These are phyloP conservation scores for Oedothorax gibbosus DNA, from an alignment of 1,140 invertebrate species.

Conservation along the genomic window DNA sequence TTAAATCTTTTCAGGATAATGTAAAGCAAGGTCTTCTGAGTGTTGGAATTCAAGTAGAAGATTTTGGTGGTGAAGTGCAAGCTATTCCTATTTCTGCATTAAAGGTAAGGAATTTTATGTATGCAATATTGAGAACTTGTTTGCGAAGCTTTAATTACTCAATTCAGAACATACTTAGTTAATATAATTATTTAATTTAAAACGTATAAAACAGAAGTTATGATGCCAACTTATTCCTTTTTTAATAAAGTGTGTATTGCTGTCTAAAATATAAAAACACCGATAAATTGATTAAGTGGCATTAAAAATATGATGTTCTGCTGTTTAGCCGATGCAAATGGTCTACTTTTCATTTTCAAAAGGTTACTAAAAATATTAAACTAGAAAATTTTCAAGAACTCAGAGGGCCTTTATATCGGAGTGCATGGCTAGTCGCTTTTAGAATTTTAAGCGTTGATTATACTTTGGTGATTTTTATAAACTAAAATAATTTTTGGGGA, in stretches of 20 bases:
- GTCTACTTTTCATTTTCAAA: too few species aligned
- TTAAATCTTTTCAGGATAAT: slow-evolving; percentile 73
- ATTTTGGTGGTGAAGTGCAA: slow-evolving; percentile 92
- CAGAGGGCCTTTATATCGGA: too few species aligned
- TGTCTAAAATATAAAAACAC: neutral
- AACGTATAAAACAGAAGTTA: neutral
- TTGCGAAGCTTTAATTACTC: neutral
- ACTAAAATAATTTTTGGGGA: too few species aligned
- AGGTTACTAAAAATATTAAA: too few species aligned
- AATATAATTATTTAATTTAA: too few species aligned
- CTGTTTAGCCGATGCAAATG: too few species aligned
- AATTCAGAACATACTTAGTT: neutral
- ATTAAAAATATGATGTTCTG: too few species aligned
- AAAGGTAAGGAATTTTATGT: slow-evolving; percentile 63
- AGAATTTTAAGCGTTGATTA: too few species aligned
- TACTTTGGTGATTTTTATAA: too few species aligned
- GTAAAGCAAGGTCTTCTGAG: slow-evolving; percentile 80
- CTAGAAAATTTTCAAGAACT: too few species aligned
- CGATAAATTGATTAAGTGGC: too few species aligned
- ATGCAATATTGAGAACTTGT: slow-evolving; percentile 5
- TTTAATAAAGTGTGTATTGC: neutral
- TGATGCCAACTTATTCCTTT: neutral
- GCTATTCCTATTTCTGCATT: slow-evolving; percentile 92
- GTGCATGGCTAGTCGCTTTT: too few species aligned
- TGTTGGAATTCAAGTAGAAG: slow-evolving; percentile 86